Evolutionary conservation across 2,113 vertebrate genomes (phyloP).

Genomic region (Cryptomyrus ogoouensis): DNA sequence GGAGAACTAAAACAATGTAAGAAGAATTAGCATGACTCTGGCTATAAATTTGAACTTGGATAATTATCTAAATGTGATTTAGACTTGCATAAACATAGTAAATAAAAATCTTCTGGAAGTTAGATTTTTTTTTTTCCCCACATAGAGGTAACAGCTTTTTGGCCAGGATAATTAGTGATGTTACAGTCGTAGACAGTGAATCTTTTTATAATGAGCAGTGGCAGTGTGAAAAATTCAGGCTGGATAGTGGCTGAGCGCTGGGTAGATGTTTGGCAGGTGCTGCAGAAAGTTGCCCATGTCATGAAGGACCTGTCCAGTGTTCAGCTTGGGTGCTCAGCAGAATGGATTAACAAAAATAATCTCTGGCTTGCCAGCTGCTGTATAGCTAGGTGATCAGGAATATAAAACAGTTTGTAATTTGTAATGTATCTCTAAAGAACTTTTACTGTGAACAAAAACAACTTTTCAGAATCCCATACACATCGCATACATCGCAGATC

Average conservation of each 20-base stretch:
- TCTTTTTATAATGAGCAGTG: conserved; percentile 7
- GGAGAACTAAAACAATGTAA: neutral
- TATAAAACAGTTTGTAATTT: neutral
- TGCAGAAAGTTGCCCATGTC: neutral
- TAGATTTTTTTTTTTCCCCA: neutral
- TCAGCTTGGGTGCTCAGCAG: neutral
- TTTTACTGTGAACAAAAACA: neutral
- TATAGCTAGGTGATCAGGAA: neutral
- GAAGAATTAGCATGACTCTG: neutral
- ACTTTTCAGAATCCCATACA: neutral
- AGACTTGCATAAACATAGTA: neutral
- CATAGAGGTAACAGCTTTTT: neutral
- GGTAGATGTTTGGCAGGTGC: conserved; percentile 8
- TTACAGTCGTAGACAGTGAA: neutral
- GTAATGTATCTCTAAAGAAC: neutral
- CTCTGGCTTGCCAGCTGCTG: neutral
- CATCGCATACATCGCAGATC: neutral
- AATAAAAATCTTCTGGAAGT: neutral
- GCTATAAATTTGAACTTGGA: neutral
- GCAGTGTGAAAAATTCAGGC: neutral
- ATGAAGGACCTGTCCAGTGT: neutral
- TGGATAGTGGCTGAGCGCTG: neutral
- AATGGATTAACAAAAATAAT: neutral
- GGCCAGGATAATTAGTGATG: neutral
- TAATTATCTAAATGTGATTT: neutral